Evolutionary conservation across 2,797 vertebrate species (phyloP).

Genomic region (Fistularia commersonii): DNA sequence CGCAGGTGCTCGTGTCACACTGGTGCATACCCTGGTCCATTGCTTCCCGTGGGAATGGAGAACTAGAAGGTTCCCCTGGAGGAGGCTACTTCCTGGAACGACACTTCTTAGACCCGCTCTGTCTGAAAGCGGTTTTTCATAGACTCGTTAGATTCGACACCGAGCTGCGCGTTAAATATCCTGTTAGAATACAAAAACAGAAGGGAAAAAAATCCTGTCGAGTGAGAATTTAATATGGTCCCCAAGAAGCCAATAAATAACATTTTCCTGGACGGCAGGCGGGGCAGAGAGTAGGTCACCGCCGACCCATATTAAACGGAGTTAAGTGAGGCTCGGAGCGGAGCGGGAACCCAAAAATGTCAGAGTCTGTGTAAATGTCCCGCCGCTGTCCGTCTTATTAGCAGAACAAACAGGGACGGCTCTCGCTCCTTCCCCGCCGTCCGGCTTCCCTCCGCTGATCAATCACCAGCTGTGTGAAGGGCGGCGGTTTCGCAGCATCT

Average conservation of each 20-base stretch:
- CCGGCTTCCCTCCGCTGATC: constrained; percentile 28
- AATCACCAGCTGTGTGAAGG: constrained; percentile 52
- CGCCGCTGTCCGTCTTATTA: constrained; percentile 32
- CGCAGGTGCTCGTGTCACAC: no score
- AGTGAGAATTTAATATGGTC: constrained; percentile 36
- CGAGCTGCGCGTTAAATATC: no score
- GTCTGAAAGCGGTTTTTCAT: no score
- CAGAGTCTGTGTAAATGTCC: constrained; percentile 57
- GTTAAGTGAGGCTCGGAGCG: constrained; percentile 50
- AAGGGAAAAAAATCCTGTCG: constrained; percentile 25
- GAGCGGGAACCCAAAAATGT: constrained; percentile 61
- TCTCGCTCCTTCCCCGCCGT: background rate
- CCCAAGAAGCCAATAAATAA: constrained; percentile 61
- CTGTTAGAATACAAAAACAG: constrained; percentile 7
- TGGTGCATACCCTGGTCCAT: no score
- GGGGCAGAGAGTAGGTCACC: constrained; percentile 37
- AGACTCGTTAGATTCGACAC: no score
- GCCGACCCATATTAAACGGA: constrained; percentile 58
- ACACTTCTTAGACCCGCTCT: no score
- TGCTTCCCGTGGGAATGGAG: no score
- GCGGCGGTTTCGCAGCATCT: constrained; percentile 56
- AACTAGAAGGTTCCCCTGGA: no score
- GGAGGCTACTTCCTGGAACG: no score
- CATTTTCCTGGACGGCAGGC: constrained; percentile 35
- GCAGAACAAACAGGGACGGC: constrained; percentile 15